Evolutionary conservation across 37 sponge, comb jelly and placozoan genomes (phyloP).

Genomic region (Agelas oroides): DNA sequence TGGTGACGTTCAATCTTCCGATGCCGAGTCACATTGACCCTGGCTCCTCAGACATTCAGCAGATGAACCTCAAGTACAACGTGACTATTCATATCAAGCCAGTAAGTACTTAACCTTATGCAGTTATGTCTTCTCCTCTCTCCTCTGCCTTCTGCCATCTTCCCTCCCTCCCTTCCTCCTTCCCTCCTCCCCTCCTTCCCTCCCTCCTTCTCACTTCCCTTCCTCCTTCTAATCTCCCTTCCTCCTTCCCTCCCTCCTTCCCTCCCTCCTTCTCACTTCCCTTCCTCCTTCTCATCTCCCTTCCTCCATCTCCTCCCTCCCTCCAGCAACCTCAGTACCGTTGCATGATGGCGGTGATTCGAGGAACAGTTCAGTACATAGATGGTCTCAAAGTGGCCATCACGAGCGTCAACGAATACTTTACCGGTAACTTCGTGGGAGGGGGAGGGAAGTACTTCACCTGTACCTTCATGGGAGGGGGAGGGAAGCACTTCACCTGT

Average conservation of each 20-base stretch:
- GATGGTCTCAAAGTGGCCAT: slow-evolving; percentile 70
- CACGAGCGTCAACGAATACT: slow-evolving; percentile 53
- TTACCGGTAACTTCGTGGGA: slow-evolving; percentile 67
- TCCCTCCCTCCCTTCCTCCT: no score
- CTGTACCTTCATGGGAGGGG: no score
- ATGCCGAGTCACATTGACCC: slow-evolving; percentile 53
- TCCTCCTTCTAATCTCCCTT: neutral
- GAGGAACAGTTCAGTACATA: slow-evolving; percentile 49
- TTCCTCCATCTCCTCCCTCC: neutral
- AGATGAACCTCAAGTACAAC: slow-evolving; percentile 67
- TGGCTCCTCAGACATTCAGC: slow-evolving; percentile 55
- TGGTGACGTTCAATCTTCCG: slow-evolving; percentile 60
- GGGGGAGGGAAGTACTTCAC: no score
- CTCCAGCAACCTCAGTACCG: slow-evolving; percentile 39
- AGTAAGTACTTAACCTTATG: slow-evolving; percentile 46
- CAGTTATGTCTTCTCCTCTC: no score
- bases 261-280: no score
- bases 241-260: no score
- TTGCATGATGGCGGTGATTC: slow-evolving; percentile 40
- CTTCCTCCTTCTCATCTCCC: neutral
- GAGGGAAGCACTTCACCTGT: no score
- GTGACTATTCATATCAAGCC: slow-evolving; percentile 72
- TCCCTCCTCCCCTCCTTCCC: no score
- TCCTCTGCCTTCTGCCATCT: no score
- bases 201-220: no score